These are phyloP conservation scores for Acrocephalus kingi DNA, from an alignment of 2,113 vertebrate genomes.

Conservation along the genomic window DNA sequence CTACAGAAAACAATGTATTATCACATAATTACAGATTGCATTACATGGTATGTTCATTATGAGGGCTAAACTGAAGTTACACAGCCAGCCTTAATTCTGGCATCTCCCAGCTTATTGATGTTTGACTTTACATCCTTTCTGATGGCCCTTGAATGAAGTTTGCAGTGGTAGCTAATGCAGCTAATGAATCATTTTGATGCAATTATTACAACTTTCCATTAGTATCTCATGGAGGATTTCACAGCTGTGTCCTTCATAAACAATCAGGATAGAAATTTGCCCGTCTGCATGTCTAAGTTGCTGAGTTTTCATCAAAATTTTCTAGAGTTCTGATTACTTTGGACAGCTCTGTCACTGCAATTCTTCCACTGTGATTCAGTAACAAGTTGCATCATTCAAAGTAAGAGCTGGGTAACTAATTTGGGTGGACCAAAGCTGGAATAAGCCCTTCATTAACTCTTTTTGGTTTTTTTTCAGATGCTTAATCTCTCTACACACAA, in stretches of 20 bases:
- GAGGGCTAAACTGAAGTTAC: conserved; percentile 1
- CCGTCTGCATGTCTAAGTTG: neutral
- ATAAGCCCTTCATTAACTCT: neutral
- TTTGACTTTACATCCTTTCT: neutral
- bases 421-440: neutral
- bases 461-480: neutral
- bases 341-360: neutral
- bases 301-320: neutral
- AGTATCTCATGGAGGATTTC: neutral
- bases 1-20: conserved; percentile 24
- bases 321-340: neutral
- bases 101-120: neutral
- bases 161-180: neutral
- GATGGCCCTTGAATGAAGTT: neutral
- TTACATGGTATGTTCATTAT: neutral
- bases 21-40: neutral
- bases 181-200: neutral
- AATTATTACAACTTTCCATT: neutral
- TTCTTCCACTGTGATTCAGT: neutral
- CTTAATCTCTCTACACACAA: neutral
- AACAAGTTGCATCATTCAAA: neutral
- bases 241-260: neutral
- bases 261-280: neutral
- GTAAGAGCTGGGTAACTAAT: neutral
- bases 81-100: neutral